Base-by-base conservation (phyloP, 53 echinoderm and acorn worm species). In the Echinometra lucunter region DNA sequence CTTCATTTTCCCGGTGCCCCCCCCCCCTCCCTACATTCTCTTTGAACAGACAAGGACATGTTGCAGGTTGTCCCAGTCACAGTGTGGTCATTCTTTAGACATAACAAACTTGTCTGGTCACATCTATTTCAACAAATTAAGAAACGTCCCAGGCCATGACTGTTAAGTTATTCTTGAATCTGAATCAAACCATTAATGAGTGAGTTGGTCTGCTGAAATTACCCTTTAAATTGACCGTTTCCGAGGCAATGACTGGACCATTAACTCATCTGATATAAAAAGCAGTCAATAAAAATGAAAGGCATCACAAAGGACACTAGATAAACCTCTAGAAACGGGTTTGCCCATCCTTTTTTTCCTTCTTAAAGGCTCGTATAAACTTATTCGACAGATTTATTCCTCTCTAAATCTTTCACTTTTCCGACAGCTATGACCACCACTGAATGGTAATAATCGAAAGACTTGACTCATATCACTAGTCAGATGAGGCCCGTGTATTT, bases 101-200 rank as follows among this genome's bases (percentile, higher is more conserved):
- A 78, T 78, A 78, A 42, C 72, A 78, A 78, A 78, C 40, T 40
- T 78, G 78, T 78, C 78, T 78, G 78, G 23, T 40, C 42, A 42
- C 78, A 78, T 78, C 23, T 42, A 74, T 78, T 8, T 40, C 78
- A 78, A 18, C 78, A 42, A 75, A 23, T 23, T 7, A 42, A 78
- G 40, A 75, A 78, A 78, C 15, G 42, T 78, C 78, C 19, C 78
- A 78, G 38, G 78, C 19, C 78, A 78, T 78, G 78, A 42, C 40
- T 78, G 78, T 78, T 42, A 1, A 78, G 15, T 13, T 72, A 72
- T 72, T 72, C 72, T 42, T 40, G 16, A 19, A 18, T 38, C 78
- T 78, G 38, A 40, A 19, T 21, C 18, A n/a, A n/a, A n/a, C 42
- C 38, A 32, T 34, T 7, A 42, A 78, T 78, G 10, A 42, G 6